phyloP scores from a whole-genome alignment of 2,888 invertebrate genomes.

The Orthosia incerta region DNA sequence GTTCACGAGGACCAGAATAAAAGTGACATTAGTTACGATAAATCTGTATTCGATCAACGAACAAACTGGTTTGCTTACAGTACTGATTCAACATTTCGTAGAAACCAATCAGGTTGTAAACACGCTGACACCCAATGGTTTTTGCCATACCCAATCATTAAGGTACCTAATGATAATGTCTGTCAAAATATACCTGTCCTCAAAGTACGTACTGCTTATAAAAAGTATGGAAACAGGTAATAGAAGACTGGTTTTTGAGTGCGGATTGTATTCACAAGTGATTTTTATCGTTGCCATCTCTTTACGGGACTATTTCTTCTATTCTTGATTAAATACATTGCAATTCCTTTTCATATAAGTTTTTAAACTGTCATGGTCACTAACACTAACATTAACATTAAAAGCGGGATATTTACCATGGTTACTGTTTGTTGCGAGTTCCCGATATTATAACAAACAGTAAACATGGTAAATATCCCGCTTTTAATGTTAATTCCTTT shows the following conservation, averaged over 20 bases:
- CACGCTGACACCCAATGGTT: slow-evolving; percentile 9
- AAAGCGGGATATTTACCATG: too few relatives aligned
- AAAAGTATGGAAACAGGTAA: background rate
- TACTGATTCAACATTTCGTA: slow-evolving; percentile 10
- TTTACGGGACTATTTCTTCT: background rate
- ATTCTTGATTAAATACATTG: background rate
- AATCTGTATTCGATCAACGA: slow-evolving; percentile 1
- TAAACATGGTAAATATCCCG: too few relatives aligned
- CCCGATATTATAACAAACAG: too few relatives aligned
- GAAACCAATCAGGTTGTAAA: slow-evolving; percentile 42
- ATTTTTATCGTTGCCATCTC: background rate
- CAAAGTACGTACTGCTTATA: background rate
- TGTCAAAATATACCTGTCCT: background rate
- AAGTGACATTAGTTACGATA: background rate
- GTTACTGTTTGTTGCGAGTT: too few relatives aligned
- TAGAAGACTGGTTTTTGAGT: too few relatives aligned
- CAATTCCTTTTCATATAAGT: too few relatives aligned
- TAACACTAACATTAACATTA: too few relatives aligned
- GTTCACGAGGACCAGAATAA: background rate
- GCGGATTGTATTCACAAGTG: background rate
- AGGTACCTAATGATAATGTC: background rate
- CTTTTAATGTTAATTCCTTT: too few relatives aligned
- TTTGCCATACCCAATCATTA: slow-evolving; percentile 4
- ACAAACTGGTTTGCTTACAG: slow-evolving; percentile 42
- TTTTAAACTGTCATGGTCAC: too few relatives aligned